Conservation (phyloP, 2,113 vertebrate genomes). For the Platycercus adscitus region DNA sequence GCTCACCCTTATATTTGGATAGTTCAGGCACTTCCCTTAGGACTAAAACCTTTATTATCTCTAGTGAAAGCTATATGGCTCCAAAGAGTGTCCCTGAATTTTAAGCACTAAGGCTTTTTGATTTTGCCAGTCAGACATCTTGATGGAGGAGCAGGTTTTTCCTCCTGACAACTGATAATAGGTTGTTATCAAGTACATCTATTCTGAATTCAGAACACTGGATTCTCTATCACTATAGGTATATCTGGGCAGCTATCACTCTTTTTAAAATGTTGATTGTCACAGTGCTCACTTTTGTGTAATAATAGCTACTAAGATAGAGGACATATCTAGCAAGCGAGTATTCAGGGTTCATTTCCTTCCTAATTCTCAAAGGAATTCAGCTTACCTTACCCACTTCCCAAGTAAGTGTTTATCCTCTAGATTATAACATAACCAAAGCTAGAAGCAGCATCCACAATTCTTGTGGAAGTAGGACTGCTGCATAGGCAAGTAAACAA, state of each 20-base stretch:
- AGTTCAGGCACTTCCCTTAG: neutral
- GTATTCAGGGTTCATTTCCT: neutral
- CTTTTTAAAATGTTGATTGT: neutral
- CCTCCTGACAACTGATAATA: neutral
- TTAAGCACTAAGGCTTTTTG: neutral
- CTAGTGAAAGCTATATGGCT: neutral
- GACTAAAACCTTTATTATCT: neutral
- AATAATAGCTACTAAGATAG: neutral
- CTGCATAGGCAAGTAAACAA: neutral
- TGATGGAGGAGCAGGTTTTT: neutral
- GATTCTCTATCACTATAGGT: neutral
- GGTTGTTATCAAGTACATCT: accelerated
- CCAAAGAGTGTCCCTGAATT: neutral
- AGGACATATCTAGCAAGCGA: neutral
- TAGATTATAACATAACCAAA: neutral
- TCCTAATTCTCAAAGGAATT: neutral
- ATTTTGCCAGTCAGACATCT: neutral
- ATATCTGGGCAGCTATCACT: neutral
- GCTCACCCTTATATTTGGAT: neutral
- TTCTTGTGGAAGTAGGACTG: neutral
- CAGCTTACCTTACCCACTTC: neutral
- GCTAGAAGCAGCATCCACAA: neutral
- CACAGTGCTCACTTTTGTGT: neutral
- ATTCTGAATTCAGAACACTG: neutral
- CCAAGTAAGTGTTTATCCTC: neutral